These are phyloP conservation scores for Drosophila sproati DNA, from an alignment of 1,140 invertebrate genomes.

Conservation along the genomic window DNA sequence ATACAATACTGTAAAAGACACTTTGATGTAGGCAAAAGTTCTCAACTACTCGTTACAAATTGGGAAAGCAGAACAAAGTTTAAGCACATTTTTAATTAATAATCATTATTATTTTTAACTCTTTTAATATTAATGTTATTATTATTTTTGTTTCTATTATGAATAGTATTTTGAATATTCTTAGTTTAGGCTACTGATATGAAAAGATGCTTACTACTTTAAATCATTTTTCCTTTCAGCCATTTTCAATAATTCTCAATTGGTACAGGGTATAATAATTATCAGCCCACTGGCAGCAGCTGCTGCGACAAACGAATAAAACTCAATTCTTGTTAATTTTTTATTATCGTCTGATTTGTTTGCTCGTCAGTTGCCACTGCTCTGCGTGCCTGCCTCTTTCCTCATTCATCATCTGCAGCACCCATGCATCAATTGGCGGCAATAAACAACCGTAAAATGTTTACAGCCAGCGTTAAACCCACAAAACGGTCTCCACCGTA, in stretches of 20 bases:
- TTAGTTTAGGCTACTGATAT: no score
- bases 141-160: no score
- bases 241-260: background rate
- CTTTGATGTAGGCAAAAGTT: no score
- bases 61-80: no score
- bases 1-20: no score
- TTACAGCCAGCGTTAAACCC: constrained; percentile 66
- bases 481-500: constrained; percentile 65
- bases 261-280: background rate
- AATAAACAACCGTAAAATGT: constrained; percentile 76
- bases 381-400: background rate
- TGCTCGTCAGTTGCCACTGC: background rate
- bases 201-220: no score
- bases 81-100: no score
- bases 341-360: background rate
- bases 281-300: background rate
- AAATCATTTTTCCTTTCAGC: background rate
- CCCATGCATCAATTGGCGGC: constrained; percentile 69
- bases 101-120: no score
- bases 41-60: no score
- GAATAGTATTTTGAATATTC: no score
- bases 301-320: background rate
- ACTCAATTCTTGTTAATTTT: background rate
- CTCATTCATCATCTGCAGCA: constrained; percentile 39
- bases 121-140: no score